A percentile compares a stretch with the other conserved stretches of the same genome.
phyloP scores from a whole-genome alignment of 1,140 invertebrate genomes.

The Zaprionus africanus region DNA sequence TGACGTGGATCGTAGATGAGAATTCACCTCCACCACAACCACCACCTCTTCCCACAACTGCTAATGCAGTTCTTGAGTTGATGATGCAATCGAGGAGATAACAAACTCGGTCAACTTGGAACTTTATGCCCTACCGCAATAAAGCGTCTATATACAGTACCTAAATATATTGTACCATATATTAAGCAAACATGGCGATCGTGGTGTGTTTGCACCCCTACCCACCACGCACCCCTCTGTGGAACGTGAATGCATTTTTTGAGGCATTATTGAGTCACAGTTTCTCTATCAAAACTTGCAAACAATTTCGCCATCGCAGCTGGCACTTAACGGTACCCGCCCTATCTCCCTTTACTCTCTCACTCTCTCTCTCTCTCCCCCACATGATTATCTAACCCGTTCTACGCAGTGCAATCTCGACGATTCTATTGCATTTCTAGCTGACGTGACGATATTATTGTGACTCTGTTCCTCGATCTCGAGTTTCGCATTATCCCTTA shows the following conservation, averaged over 20 bases:
- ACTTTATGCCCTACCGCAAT: conserved; percentile 29
- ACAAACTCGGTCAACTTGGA: conserved; percentile 19
- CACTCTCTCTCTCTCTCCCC: neutral
- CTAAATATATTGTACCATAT: neutral
- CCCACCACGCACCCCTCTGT: neutral
- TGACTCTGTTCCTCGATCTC: neutral
- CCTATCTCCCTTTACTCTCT: neutral
- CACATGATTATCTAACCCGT: neutral
- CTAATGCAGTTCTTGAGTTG: conserved; percentile 8
- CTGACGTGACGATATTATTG: neutral
- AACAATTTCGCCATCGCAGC: neutral
- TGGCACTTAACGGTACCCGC: neutral
- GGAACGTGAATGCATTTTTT: conserved; percentile 22
- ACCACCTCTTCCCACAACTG: neutral
- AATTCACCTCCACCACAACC: too few species aligned
- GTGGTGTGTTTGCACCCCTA: neutral
- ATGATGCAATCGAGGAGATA: conserved; percentile 26
- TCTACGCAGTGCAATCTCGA: conserved; percentile 1
- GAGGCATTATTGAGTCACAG: conserved; percentile 3
- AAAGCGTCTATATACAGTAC: neutral
- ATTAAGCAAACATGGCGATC: neutral
- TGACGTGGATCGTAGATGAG: neutral
- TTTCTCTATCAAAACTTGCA: neutral
- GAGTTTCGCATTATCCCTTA: neutral
- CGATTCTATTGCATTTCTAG: neutral